Percentiles rank a stretch among this genome's conserved stretches.
These are phyloP conservation scores for Rhingia campestris DNA, from an alignment of 2,888 invertebrate species.

Conservation along the genomic window DNA sequence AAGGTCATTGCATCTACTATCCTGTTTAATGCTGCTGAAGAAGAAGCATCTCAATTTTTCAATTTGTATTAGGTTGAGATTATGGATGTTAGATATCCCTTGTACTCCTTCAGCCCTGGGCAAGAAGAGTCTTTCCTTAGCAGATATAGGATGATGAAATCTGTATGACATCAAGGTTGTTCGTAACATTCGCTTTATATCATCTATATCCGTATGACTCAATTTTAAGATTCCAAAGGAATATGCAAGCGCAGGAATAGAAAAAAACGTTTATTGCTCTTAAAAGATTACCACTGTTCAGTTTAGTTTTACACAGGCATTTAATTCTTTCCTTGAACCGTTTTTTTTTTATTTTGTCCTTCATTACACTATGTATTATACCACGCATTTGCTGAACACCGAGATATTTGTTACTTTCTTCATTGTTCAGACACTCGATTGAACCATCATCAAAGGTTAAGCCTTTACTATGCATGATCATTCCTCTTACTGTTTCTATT, in stretches of 20 bases:
- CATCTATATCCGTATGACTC: neutral
- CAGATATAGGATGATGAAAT: too few species aligned
- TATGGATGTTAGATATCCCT: conserved; percentile 4
- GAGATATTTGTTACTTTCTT: neutral
- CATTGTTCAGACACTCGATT: too few species aligned
- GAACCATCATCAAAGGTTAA: neutral
- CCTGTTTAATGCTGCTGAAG: neutral
- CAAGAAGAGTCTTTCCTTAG: too few species aligned
- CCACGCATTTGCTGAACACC: neutral
- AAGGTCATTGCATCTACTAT: conserved; percentile 1
- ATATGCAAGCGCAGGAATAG: neutral
- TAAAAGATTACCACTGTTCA: neutral
- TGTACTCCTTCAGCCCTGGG: too few species aligned
- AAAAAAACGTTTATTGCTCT: neutral
- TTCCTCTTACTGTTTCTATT: neutral
- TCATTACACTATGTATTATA: neutral
- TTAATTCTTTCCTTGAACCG: neutral
- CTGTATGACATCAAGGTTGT: conserved; percentile 1
- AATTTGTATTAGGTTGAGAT: neutral
- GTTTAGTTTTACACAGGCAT: neutral
- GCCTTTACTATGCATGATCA: neutral
- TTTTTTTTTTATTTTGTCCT: neutral
- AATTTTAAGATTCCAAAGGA: neutral
- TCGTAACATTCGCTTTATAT: neutral
- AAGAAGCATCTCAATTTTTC: neutral